Conservation (phyloP, 1,140 invertebrate genomes). For the Oscheius sp. region DNA sequence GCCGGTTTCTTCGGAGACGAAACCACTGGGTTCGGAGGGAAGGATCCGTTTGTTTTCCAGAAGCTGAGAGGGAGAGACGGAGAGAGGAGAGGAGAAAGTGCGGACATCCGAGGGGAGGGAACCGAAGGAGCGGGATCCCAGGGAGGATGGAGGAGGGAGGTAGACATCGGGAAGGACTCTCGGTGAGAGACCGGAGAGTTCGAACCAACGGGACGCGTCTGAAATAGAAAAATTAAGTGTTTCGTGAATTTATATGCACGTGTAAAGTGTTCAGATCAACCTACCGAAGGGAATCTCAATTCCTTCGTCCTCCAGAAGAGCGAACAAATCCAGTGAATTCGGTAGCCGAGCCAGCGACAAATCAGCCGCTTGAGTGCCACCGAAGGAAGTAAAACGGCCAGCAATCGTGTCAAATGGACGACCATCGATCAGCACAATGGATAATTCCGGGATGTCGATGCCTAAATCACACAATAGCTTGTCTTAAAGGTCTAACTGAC, state of each 20-base stretch:
- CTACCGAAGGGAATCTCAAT: slow-evolving; percentile 8
- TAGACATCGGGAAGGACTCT: slow-evolving; percentile 12
- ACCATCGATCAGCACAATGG: not conserved
- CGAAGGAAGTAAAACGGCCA: not conserved
- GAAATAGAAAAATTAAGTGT: no score
- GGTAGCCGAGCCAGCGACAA: not conserved
- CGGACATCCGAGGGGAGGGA: slow-evolving; percentile 20
- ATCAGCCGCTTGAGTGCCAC: not conserved
- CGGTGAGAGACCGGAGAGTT: slow-evolving; percentile 7
- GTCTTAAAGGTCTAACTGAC: not conserved
- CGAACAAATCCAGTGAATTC: not conserved
- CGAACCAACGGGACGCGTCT: slow-evolving; percentile 16
- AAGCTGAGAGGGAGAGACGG: not conserved
- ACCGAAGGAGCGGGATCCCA: not conserved
- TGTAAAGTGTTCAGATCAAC: not conserved
- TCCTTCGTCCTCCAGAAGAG: not conserved
- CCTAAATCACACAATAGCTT: not conserved
- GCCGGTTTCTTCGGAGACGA: slow-evolving; percentile 16
- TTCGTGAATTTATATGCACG: not conserved
- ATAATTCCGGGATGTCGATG: not conserved
- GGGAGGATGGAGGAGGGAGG: slow-evolving; percentile 10
- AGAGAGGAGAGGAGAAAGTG: slow-evolving; percentile 8
- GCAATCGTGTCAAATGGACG: not conserved
- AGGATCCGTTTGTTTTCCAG: not conserved
- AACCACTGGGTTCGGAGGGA: slow-evolving; percentile 8